Base-by-base conservation (phyloP, 2,888 invertebrate species). In the Petrolisthes cinctipes region DNA sequence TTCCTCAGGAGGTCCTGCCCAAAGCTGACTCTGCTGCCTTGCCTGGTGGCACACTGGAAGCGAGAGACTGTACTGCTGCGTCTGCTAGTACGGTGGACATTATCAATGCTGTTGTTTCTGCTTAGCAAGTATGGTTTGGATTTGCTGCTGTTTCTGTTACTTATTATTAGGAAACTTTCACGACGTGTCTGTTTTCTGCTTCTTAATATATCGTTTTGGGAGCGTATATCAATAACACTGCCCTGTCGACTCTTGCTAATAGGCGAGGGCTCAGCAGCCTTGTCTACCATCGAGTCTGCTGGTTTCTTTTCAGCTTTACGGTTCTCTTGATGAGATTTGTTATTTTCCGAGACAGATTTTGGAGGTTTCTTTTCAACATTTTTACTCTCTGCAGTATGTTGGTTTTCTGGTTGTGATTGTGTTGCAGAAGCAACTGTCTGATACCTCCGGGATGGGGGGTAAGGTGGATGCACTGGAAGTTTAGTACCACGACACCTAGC, bases 11-110 rank as follows among this genome's bases (percentile, higher is more conserved):
- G 51, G 71, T 81, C 81, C 56, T 88, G 84, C 7, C 80, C 61
- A 51, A 88, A 88, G 37, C 83, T 86, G 23, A 68, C 79, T 51
- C 53, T 86, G 71, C 82, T 86, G 5, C 75, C 82, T 68, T 61
- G 53, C 23, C 78, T 20, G 54, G 79, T 20, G n/a, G 54, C n/a
- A 51, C 53, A 78, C 0, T n/a, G n/a, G 61, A 11, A 54, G 6
- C 51, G 71, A n/a, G 20, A 17, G 14, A 53, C 17, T 54, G 51
- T 79, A 6, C 17, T 9, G 23, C 37, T 82, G 17, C 14, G 51
- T 78, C 76, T 71, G 78, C 61, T 78, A 14, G 4, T n/a, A 37
- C 11, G 0, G n/a, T 11, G 6, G 7, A 9, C 66, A 66, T 61
- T n/a, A 51, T 79, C 61, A 9, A 53, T 84, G n/a, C 84, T 57